phyloP scores from a whole-genome alignment of 1,140 invertebrate genomes.

The Papilio dardanus region DNA sequence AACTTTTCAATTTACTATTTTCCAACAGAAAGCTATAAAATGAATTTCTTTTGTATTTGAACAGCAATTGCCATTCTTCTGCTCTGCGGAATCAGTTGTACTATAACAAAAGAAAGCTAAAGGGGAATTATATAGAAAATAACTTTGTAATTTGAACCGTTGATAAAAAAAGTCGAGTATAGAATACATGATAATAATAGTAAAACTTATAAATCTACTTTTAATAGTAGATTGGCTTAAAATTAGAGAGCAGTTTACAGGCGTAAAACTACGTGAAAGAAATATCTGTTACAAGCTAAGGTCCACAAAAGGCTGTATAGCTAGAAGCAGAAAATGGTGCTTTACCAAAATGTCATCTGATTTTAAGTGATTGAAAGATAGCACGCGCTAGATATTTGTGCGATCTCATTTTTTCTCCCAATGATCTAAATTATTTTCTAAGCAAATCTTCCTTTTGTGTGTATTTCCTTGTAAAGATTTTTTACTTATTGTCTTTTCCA shows the following conservation, averaged over 20 bases:
- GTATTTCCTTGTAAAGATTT: neutral
- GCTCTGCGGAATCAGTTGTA: neutral
- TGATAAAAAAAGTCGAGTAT: neutral
- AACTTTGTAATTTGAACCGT: neutral
- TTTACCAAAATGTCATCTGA: too few species aligned
- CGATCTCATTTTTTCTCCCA: too few species aligned
- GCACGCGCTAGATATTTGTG: too few species aligned
- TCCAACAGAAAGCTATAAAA: neutral
- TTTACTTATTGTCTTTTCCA: conserved; percentile 29
- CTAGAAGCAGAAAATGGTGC: too few species aligned
- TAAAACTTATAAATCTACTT: neutral
- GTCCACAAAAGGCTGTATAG: too few species aligned
- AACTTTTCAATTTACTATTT: neutral
- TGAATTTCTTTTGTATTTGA: conserved; percentile 5
- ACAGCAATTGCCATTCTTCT: neutral
- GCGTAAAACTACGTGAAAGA: too few species aligned
- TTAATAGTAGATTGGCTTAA: too few species aligned
- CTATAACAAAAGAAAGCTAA: conserved; percentile 1
- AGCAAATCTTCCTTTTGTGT: neutral
- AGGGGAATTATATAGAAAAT: neutral
- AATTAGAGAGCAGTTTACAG: too few species aligned
- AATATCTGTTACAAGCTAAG: too few species aligned
- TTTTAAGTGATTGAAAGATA: too few species aligned
- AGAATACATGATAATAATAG: too few species aligned
- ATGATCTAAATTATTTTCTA: too few species aligned